Conservation (phyloP, 1,140 invertebrate species). For the Drosophila subpulchrella region DNA sequence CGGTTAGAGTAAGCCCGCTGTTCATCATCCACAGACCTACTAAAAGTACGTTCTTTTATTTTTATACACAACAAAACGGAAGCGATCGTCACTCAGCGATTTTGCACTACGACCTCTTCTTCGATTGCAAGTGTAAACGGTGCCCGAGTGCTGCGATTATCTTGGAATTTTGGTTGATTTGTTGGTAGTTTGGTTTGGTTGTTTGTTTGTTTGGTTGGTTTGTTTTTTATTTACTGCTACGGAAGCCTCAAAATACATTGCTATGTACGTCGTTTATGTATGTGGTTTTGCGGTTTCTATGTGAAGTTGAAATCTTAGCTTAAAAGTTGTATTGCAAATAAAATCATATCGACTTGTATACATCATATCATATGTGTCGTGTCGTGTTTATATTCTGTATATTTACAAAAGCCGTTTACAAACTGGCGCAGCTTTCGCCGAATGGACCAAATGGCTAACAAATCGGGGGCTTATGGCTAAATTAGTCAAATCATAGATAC, state of each 20-base stretch:
- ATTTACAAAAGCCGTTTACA: constrained; percentile 59
- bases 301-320: constrained; percentile 71
- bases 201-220: constrained; percentile 5
- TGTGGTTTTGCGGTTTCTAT: constrained; percentile 39
- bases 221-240: constrained; percentile 52
- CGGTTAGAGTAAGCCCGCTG: constrained; percentile 30
- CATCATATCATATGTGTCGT: constrained; percentile 26
- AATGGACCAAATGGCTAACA: not conserved
- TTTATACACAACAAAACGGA: constrained; percentile 35
- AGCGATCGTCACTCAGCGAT: constrained; percentile 16
- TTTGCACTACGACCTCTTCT: not conserved
- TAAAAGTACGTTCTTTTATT: constrained; percentile 21
- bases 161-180: constrained; percentile 10
- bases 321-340: constrained; percentile 62
- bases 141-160: constrained; percentile 16
- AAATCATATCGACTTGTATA: constrained; percentile 30
- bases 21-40: constrained; percentile 4
- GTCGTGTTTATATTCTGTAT: constrained; percentile 11
- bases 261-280: constrained; percentile 30
- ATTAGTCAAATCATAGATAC: constrained; percentile 12
- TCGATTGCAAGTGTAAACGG: constrained; percentile 3
- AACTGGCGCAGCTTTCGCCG: too few species aligned
- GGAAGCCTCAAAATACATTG: constrained; percentile 57
- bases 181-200: constrained; percentile 14
- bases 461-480: constrained; percentile 26